phyloP scores from a whole-genome alignment of 1,140 invertebrate species.

The Manduca sexta region DNA sequence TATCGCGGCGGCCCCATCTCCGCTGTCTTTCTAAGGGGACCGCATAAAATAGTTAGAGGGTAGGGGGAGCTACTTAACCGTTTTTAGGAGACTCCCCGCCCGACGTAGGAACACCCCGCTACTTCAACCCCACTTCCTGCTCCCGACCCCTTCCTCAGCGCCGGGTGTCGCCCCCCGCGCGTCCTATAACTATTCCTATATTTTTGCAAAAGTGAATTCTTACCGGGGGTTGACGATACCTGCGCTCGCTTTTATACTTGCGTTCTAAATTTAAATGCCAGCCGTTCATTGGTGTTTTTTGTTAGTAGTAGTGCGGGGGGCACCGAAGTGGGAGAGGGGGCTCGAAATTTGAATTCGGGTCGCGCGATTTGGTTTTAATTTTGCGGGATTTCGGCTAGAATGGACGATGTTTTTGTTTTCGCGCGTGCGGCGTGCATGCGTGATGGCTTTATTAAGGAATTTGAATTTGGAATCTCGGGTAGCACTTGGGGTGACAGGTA shows the following conservation, averaged over 20 bases:
- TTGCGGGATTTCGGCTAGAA: slow-evolving; percentile 40
- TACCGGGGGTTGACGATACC: slow-evolving; percentile 60
- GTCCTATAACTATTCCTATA: slow-evolving; percentile 62
- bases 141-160: slow-evolving; percentile 30
- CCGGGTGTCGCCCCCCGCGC: slow-evolving; percentile 15
- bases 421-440: no score
- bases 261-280: slow-evolving; percentile 37
- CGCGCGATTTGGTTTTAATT: slow-evolving; percentile 69
- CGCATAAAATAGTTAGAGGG: slow-evolving; percentile 71
- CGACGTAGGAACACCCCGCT: slow-evolving; percentile 48
- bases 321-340: slow-evolving; percentile 15
- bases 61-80: slow-evolving; percentile 70
- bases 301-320: slow-evolving; percentile 37
- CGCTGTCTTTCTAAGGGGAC: slow-evolving; percentile 71
- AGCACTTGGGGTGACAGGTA: no score
- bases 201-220: slow-evolving; percentile 67
- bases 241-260: slow-evolving; percentile 39
- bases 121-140: slow-evolving; percentile 59
- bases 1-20: slow-evolving; percentile 56
- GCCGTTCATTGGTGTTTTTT: slow-evolving; percentile 48
- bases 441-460: no score
- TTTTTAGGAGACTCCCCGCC: slow-evolving; percentile 69
- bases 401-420: slow-evolving; percentile 20
- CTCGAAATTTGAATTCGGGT: slow-evolving; percentile 57
- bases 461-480: no score